Base-by-base conservation (phyloP, 53 echinoderm and acorn worm genomes). In the Holothuria leucospilota region DNA sequence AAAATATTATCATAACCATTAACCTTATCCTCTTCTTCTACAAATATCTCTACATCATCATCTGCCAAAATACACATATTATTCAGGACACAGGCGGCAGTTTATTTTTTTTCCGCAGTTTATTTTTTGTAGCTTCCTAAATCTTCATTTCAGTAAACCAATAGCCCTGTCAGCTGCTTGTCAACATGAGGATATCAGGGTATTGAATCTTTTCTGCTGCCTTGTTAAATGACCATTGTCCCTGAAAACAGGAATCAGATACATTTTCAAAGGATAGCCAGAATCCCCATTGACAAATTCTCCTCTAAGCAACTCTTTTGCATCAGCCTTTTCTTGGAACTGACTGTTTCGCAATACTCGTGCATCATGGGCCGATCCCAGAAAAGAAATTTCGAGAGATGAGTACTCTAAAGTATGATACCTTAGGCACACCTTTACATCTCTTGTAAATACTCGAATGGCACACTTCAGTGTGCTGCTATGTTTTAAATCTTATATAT, bases 81-180 rank as follows among this genome's bases (percentile, higher is more conserved):
- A n/a, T 73, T 56, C 86, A 85, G 51, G 59, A 70, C 71, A 71
- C 61, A 73, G n/a, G 86, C 86, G 52, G 70, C 71, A 73, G 69
- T 34, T 52, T 15, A 70, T 70, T 51, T 18, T 27, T 6, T 86
- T 60, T 56, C 73, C 60, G 40, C 59, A 29, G 59, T 72, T 59
- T 53, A 86, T 71, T 72, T 86, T 59, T 13, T 59, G 56, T 20
- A 86, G 86, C 59, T 73, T 77, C 26, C 87, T 39, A 51, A 87
- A 87, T 51, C 87, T 65, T 1, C 87, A 61, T 63, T 87, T 87
- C 29, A 80, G 81, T 40, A 77, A 63, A 20, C 87, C 87, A 87
- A 87, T 77, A 13, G 87, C 87, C 42, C 87, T 75, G 24, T 86
- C 86, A 61, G 75, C 71, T 15, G 75, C 86, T 40, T 86, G 63